Evolutionary conservation across 2,888 invertebrate genomes (phyloP).

Genomic region (Melipona beecheii): DNA sequence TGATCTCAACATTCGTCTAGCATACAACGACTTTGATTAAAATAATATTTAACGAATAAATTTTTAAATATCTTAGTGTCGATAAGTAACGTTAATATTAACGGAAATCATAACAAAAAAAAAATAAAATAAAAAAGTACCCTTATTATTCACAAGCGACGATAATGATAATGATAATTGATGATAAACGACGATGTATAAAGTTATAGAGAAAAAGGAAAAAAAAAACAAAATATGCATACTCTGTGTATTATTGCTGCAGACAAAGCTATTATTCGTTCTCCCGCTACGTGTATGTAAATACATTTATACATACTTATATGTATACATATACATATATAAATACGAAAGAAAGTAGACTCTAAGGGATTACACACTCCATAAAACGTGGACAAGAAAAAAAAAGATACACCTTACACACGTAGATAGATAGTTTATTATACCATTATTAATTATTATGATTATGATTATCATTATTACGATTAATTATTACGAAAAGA

Average conservation of each 20-base stretch:
- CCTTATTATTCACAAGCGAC: conserved; percentile 65
- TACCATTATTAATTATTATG: conserved; percentile 76
- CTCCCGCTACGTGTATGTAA: conserved; percentile 78
- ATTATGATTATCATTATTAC: conserved; percentile 74
- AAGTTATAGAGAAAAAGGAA: conserved; percentile 74
- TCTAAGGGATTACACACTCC: conserved; percentile 73
- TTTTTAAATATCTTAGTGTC: conserved; percentile 76
- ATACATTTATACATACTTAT: conserved; percentile 76
- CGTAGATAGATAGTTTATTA: conserved; percentile 81
- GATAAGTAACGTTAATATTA: conserved; percentile 63
- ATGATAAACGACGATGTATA: conserved; percentile 75
- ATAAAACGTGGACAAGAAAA: conserved; percentile 66
- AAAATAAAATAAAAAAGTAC: conserved; percentile 60
- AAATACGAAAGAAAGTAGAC: conserved; percentile 72
- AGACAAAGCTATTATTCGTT: conserved; percentile 76
- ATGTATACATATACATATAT: conserved; percentile 78
- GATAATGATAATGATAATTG: conserved; percentile 17
- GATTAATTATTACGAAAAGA: conserved; percentile 75
- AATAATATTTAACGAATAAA: conserved; percentile 77
- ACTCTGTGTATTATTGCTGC: conserved; percentile 79
- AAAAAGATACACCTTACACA: conserved; percentile 74
- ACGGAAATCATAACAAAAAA: conserved; percentile 62
- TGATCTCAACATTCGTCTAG: conserved; percentile 83
- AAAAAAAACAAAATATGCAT: conserved; percentile 64
- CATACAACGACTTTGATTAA: conserved; percentile 81